A percentile compares a stretch with the other conserved stretches of the same genome.
phyloP scores from a whole-genome alignment of 2,888 invertebrate genomes.

The Odontocerum albicorne region DNA sequence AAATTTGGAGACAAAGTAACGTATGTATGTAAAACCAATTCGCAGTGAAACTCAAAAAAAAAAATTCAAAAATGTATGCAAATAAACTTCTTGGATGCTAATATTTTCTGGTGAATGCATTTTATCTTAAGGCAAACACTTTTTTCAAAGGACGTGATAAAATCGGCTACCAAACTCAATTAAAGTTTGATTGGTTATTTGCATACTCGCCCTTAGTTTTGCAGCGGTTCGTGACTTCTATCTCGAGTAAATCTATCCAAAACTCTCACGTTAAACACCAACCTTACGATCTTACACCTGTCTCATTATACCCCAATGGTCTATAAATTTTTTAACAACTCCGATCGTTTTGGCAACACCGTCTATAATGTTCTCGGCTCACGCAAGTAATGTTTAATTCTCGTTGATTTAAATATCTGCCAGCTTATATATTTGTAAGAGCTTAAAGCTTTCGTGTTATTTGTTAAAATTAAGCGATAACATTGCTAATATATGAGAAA shows the following conservation, averaged over 20 bases:
- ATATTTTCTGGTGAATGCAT: too few species aligned
- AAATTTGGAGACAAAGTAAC: too few species aligned
- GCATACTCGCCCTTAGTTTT: conserved; percentile 18
- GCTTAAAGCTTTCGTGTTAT: conserved; percentile 8
- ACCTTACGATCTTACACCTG: conserved; percentile 11
- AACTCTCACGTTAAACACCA: conserved; percentile 1
- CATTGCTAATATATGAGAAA: too few species aligned
- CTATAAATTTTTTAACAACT: conserved; percentile 13
- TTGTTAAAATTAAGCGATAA: conserved; percentile 1
- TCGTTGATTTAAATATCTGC: conserved; percentile 4
- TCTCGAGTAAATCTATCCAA: conserved; percentile 24
- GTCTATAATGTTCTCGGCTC: conserved; percentile 8
- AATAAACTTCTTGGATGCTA: too few species aligned
- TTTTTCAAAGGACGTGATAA: conserved; percentile 8
- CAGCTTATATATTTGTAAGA: background rate
- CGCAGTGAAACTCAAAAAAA: too few species aligned
- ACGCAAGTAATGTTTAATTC: conserved; percentile 12
- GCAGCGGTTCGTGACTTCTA: conserved; percentile 26
- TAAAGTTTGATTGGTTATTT: conserved; percentile 34
- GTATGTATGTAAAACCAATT: too few species aligned
- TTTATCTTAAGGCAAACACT: too few species aligned
- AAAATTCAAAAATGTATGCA: too few species aligned
- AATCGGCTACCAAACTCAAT: conserved; percentile 30
- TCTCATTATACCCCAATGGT: conserved; percentile 9
- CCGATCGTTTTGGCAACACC: conserved; percentile 2